A percentile compares a stretch with the other conserved stretches of the same genome.
Evolutionary conservation across 2,888 invertebrate genomes (phyloP).

Genomic region (Alcis repandata): DNA sequence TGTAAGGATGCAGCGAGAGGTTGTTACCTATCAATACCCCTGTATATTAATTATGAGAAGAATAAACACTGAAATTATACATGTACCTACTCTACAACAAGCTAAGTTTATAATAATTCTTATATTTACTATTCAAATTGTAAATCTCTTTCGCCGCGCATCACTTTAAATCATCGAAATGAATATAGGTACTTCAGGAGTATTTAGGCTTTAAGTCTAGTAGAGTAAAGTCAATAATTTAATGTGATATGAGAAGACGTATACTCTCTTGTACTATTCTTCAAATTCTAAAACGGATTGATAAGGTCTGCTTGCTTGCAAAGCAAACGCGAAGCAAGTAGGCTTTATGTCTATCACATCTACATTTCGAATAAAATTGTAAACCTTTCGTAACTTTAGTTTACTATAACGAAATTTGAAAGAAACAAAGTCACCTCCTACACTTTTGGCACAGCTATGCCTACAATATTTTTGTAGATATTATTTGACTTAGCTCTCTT

Average conservation of each 20-base stretch:
- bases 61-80: constrained; percentile 19
- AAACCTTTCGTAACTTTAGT: background rate
- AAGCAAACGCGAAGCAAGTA: background rate
- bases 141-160: constrained; percentile 8
- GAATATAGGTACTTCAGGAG: background rate
- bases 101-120: background rate
- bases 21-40: too few relatives aligned
- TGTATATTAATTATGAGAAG: too few relatives aligned
- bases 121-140: background rate
- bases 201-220: background rate
- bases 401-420: background rate
- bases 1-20: too few relatives aligned
- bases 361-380: too few relatives aligned
- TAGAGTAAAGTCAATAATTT: constrained; percentile 10
- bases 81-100: constrained; percentile 11
- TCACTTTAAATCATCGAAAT: background rate
- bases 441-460: constrained; percentile 10
- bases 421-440: background rate
- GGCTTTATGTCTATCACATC: too few relatives aligned
- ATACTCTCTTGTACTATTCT: constrained; percentile 51
- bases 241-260: constrained; percentile 59
- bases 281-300: background rate
- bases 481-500: constrained; percentile 2
- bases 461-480: constrained; percentile 2
- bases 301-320: background rate